These are phyloP conservation scores for Amphipoea lucens DNA, from an alignment of 2,888 invertebrate genomes.

Conservation along the genomic window DNA sequence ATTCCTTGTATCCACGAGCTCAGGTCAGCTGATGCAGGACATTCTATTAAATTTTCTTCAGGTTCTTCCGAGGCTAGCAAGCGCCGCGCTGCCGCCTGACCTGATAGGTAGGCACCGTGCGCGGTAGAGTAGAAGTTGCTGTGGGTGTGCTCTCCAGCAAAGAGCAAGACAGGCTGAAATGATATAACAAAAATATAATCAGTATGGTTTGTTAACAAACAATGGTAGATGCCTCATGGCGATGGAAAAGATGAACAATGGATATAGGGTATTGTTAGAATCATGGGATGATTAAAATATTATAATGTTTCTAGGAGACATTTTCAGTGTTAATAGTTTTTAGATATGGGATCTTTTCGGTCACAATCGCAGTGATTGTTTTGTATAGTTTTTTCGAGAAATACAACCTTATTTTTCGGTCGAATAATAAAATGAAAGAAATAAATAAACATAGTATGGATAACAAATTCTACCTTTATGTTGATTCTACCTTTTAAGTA, in stretches of 20 bases:
- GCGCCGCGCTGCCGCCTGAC: conserved; percentile 94
- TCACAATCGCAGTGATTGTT: background rate
- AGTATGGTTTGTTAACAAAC: background rate
- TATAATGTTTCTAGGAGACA: background rate
- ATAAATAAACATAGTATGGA: background rate
- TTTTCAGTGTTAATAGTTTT: background rate
- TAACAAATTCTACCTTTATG: no score
- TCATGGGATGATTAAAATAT: background rate
- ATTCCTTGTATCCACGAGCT: conserved; percentile 97
- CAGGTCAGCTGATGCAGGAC: conserved; percentile 94
- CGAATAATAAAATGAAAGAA: background rate
- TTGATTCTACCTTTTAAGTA: background rate
- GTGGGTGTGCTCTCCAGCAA: conserved; percentile 99
- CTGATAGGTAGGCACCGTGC: conserved; percentile 97
- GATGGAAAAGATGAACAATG: background rate
- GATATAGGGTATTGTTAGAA: background rate
- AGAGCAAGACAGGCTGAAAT: conserved; percentile 94
- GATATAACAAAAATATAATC: conserved; percentile 15
- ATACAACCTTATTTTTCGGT: background rate
- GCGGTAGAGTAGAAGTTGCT: conserved; percentile 98
- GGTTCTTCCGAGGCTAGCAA: conserved; percentile 92
- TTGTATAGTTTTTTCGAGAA: background rate
- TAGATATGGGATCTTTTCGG: background rate
- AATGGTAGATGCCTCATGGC: background rate
- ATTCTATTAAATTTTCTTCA: conserved; percentile 92